Base-by-base conservation (phyloP, 2,888 invertebrate species). In the Hyposoter didymator region DNA sequence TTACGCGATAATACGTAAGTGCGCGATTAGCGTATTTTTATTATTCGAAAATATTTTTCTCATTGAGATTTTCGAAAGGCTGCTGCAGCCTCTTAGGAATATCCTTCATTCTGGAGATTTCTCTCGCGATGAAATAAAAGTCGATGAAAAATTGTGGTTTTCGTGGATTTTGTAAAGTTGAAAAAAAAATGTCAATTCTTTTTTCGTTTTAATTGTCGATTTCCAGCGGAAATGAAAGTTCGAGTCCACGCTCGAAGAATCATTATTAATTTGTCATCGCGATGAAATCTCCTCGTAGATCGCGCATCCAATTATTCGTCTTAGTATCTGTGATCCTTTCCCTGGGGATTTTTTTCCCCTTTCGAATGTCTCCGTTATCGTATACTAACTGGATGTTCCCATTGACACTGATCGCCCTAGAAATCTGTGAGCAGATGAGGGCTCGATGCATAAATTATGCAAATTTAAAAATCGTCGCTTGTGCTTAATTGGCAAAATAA, bases 351-450 rank as follows among this genome's bases (percentile, higher is more conserved):
- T 70, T 47, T 69, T 17, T 59, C n/a, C 22, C 66, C 1, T 22
- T 66, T 49, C 72, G 47, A 79, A 59, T 76, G 22, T 82, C 74
- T 79, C 72, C 82, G 85, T 76, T 73, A 74, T 73, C 70, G 67
- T 74, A 39, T 49, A 72, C 64, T 47, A 55, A 79, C 35, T 80
- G 79, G 49, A 85, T 85, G 83, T 83, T 73, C 73, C 74, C 80
- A 69, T 82, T 66, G 67, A 76, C 72, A 59, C 55, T 59, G 35
- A 79, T 75, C 45, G 64, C 79, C 64, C 45, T 67, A 64, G 79
- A 28, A 70, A 82, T 19, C 47, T 28, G 19, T 80, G 73, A 55
- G 64, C 59, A 43, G 45, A 70, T 32, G 35, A 45, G 28, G 52
- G 52, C 80, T 43, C 14, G 14, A 74, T 67, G 66, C 67, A 2